Evolutionary conservation across 1,140 invertebrate species (phyloP), one percentile per base, ranked within the genome.

Genomic region (Panulirus ornatus): DNA sequence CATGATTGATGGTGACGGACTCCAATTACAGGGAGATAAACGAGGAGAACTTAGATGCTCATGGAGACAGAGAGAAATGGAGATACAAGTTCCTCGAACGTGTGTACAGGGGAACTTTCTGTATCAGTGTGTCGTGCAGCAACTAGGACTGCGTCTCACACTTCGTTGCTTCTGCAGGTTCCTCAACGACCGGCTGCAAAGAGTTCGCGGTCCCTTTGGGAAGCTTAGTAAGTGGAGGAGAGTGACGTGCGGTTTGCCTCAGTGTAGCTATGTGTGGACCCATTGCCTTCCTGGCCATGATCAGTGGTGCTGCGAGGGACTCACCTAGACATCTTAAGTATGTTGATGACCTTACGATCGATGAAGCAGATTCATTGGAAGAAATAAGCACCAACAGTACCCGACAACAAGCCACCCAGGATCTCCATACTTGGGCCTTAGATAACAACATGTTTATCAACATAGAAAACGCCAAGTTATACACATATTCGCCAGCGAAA

Each of bases 211-310:
- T 22, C 63, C 63, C 63, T 66, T 19, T n/a, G 6, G 63, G 30
- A 66, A 30, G 63, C 63, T 66, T 66, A 22, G 63, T 22, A 19
- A 30, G 63, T 66, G 63, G 30, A 66, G 63, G 5, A 66, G 30
- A 66, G 22, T 19, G 22, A 66, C 63, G 22, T 22, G 63, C 22
- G 30, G 63, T 66, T 5, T 19, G 22, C 63, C 63, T 66, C 63
- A 66, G 30, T 5, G 6, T 66, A 66, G n/a, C 63, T 66, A 5
- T 66, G 63, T 66, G 6, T 8, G 63, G 63, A 30, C 63, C 63
- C 63, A 66, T 66, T 66, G 63, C 63, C 63, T 30, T 66, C 30
- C 63, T 66, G 63, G 63, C n/a, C n/a, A 54, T 22, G 51, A 54
- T 54, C 51, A 54, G 22, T 22, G 51, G 51, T 22, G 51, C 51